Conservation (phyloP, 2,797 vertebrate species). For the Orestias chungarensis region DNA sequence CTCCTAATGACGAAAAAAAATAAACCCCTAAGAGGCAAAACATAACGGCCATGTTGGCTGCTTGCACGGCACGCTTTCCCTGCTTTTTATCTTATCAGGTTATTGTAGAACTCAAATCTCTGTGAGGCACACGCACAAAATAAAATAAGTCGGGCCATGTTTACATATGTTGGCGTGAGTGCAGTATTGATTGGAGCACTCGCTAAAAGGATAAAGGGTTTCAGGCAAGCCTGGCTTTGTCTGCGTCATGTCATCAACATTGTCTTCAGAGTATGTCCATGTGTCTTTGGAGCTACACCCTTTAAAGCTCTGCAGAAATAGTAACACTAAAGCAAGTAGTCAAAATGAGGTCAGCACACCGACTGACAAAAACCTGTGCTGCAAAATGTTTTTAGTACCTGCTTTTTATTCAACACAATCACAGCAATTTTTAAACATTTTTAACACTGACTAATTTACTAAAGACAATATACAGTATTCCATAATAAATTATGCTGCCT, state of each 20-base stretch:
- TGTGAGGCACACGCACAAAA: constrained; percentile 15
- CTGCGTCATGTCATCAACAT: constrained; percentile 47
- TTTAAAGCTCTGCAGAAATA: background rate
- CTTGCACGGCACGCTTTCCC: background rate
- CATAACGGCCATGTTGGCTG: constrained; percentile 13
- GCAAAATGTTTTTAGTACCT: background rate
- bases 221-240: constrained; percentile 36
- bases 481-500: too few relatives aligned
- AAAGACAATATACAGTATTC: background rate
- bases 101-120: constrained; percentile 44
- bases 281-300: constrained; percentile 15
- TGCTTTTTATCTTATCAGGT: constrained; percentile 10
- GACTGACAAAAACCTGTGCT: background rate
- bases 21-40: constrained; percentile 9
- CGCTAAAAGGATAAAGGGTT: constrained; percentile 67
- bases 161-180: constrained; percentile 19
- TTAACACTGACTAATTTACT: background rate
- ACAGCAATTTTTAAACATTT: background rate
- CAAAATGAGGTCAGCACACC: background rate
- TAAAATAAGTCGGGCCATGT: constrained; percentile 16
- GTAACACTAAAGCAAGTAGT: background rate
- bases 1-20: constrained; percentile 21
- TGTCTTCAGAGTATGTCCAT: constrained; percentile 29
- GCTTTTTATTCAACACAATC: background rate
- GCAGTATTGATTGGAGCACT: constrained; percentile 54